A percentile compares a stretch with the other conserved stretches of the same genome.
Evolutionary conservation across 2,113 vertebrate genomes (phyloP).

Genomic region (Brienomyrus brachyistius): DNA sequence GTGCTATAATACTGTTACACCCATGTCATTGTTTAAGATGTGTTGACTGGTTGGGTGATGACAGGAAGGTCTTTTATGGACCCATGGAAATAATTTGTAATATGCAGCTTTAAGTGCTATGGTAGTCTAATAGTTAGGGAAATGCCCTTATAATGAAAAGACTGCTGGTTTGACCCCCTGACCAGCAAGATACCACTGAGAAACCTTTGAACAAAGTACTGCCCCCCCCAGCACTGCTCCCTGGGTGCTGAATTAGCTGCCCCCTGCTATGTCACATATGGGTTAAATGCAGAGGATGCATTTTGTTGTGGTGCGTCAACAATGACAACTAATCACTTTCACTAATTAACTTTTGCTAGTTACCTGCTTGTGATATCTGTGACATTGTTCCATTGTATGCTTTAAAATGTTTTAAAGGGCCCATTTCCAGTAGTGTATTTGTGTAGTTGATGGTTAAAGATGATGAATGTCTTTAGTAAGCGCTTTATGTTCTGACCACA

Average conservation of each 20-base stretch:
- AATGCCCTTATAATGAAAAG: too few species aligned
- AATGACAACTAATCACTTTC: too few species aligned
- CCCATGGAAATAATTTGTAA: background rate
- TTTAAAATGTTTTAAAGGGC: background rate
- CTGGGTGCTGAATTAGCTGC: too few species aligned
- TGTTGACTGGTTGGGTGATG: background rate
- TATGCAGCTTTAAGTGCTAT: background rate
- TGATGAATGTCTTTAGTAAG: conserved; percentile 14
- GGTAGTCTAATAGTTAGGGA: too few species aligned
- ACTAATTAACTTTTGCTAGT: background rate
- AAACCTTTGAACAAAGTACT: too few species aligned
- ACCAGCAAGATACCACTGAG: too few species aligned
- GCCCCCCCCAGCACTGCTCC: too few species aligned
- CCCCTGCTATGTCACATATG: too few species aligned
- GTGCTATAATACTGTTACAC: background rate
- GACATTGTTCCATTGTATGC: background rate
- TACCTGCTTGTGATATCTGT: background rate
- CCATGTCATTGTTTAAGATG: background rate
- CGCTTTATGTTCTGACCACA: background rate
- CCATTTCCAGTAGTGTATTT: background rate
- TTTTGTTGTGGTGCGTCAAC: too few species aligned
- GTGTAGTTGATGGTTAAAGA: background rate
- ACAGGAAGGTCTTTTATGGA: background rate
- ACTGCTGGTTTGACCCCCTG: too few species aligned
- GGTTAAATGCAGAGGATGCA: too few species aligned